Base-by-base conservation (phyloP, 2,113 vertebrate species). In the Erinaceus europaeus region DNA sequence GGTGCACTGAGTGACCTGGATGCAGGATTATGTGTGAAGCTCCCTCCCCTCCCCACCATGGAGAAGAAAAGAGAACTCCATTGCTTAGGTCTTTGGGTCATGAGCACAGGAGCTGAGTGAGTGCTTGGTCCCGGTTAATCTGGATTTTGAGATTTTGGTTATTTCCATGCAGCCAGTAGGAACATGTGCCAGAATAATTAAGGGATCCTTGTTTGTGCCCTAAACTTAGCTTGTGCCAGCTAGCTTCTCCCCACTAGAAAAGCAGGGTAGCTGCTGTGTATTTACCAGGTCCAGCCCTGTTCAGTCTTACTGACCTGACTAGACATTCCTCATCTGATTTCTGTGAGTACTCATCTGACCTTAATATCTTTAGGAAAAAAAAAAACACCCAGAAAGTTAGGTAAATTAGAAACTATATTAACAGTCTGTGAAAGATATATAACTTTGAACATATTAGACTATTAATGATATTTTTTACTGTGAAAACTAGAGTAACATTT, bases 391-490 rank as follows among this genome's bases (percentile, higher is more conserved):
- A 52, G 40, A 68, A 52, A 81, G 32, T 72, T 78, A 77, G 46
- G 68, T 71, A 86, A 93, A 83, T 80, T 75, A 69, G 64, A 88
- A 42, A 76, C 86, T 79, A 62, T 86, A 93, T 62, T 93, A 44
- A 62, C 6, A 53, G n/a, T 42, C 62, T 61, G 38, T 78, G 62
- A 84, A 86, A 94, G 64, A 89, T 87, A 73, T 32, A 68, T 64
- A 80, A 82, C 20, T 84, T 9, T 44, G 84, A 80, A 18, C 25
- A 53, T 89, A 38, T 73, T 76, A 84, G 48, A 23, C 73, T 93
- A 89, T 93, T 89, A 84, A 90, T 91, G 81, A 38, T 92, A 95
- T 87, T 95, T n/a, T 95, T 95, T 89, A 84, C 82, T 81, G 92
- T 69, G 79, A 42, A 92, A 84, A 86, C 80, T 86, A 44, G 69